These are phyloP conservation scores for Agelas oroides DNA, from an alignment of 37 sponge, comb jelly and placozoan genomes.

Conservation along the genomic window DNA sequence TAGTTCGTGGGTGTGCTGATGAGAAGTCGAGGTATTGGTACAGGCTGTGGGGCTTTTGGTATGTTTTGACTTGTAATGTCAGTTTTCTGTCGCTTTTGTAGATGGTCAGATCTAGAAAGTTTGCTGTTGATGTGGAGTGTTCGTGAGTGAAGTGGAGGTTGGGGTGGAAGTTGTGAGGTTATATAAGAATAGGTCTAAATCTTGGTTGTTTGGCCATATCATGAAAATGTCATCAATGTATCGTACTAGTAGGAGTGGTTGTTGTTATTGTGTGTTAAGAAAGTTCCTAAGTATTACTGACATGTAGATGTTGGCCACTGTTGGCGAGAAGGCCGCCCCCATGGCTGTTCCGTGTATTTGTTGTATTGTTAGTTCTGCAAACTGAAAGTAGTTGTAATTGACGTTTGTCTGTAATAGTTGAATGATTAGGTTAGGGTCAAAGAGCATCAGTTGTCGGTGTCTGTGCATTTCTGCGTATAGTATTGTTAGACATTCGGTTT, in stretches of 20 bases:
- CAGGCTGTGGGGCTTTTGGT: conserved; percentile 33
- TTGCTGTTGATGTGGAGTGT: neutral
- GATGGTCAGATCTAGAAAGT: conserved; percentile 38
- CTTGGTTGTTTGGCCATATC: conserved; percentile 11
- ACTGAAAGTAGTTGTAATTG: conserved; percentile 37
- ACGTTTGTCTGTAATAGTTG: conserved; percentile 23
- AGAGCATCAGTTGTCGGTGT: conserved; percentile 11
- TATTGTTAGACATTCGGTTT: conserved; percentile 31
- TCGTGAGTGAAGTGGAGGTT: conserved; percentile 2
- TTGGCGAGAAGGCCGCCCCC: conserved; percentile 52
- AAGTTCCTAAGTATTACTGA: conserved; percentile 11
- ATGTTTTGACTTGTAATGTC: conserved; percentile 9
- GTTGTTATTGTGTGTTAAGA: neutral
- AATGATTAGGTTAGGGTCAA: conserved; percentile 36
- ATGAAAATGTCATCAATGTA: conserved; percentile 70
- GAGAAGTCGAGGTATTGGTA: conserved; percentile 43
- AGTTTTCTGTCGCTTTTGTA: conserved; percentile 2
- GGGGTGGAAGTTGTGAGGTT: conserved; percentile 16
- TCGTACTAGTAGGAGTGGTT: conserved; percentile 20
- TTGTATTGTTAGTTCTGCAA: conserved; percentile 6
- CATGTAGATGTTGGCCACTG: conserved; percentile 47
- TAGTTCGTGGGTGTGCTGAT: conserved; percentile 15
- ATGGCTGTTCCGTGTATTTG: conserved; percentile 54
- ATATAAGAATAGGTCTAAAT: neutral
- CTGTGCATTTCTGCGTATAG: conserved; percentile 14